These are phyloP conservation scores for Beris chalybata DNA, from an alignment of 2,888 invertebrate species.

Conservation along the genomic window DNA sequence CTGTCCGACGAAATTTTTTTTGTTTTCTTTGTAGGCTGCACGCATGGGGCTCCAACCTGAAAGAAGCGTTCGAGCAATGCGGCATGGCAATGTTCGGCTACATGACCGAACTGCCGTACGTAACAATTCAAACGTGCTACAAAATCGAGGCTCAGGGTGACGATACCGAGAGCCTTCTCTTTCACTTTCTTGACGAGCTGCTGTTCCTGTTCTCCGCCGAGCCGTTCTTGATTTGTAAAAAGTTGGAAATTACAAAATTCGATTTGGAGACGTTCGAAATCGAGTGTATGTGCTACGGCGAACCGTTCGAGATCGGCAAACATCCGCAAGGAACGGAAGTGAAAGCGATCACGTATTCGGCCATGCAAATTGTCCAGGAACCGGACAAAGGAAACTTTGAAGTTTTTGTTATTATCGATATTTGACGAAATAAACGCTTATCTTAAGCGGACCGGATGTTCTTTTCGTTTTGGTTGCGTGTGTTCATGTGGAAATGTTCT, in stretches of 20 bases:
- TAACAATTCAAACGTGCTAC: slow-evolving; percentile 76
- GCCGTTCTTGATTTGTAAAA: slow-evolving; percentile 83
- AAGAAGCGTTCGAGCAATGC: slow-evolving; percentile 93
- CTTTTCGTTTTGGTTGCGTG: no score
- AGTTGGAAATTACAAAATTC: slow-evolving; percentile 85
- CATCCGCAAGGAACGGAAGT: slow-evolving; percentile 98
- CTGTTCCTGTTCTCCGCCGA: slow-evolving; percentile 91
- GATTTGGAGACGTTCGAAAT: slow-evolving; percentile 80
- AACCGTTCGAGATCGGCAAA: slow-evolving; percentile 87
- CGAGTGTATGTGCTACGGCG: slow-evolving; percentile 83
- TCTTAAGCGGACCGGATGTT: no score
- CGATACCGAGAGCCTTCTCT: slow-evolving; percentile 85
- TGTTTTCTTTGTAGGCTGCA: slow-evolving; percentile 67
- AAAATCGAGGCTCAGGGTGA: slow-evolving; percentile 87
- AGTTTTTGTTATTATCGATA: slow-evolving; percentile 97
- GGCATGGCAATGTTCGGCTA: slow-evolving; percentile 97
- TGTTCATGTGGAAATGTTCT: no score
- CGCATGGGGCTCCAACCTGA: slow-evolving; percentile 84
- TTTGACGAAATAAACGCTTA: slow-evolving; percentile 59
- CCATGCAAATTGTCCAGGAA: slow-evolving; percentile 89
- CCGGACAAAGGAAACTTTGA: slow-evolving; percentile 74
- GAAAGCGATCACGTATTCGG: slow-evolving; percentile 98
- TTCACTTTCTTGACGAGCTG: slow-evolving; percentile 92
- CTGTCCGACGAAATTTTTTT: background rate
- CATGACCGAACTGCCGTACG: slow-evolving; percentile 88